Evolutionary conservation across 2,113 vertebrate genomes (phyloP).

Genomic region (Typhlomys cinereus): DNA sequence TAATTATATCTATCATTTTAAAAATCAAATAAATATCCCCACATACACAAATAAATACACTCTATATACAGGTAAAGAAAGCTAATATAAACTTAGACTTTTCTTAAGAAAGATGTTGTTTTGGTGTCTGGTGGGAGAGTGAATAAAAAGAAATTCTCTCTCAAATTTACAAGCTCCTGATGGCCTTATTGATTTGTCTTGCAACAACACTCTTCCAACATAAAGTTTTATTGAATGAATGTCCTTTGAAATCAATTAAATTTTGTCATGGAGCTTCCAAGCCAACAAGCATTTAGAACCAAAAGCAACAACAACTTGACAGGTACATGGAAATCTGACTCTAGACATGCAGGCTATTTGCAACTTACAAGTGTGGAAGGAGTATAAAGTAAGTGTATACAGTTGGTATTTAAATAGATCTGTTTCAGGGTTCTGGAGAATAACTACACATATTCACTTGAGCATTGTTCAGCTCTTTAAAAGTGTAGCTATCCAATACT

Average conservation of each 20-base stretch:
- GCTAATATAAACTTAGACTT: background rate
- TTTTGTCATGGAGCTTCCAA: background rate
- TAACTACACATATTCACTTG: slow-evolving; percentile 14
- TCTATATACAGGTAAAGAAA: background rate
- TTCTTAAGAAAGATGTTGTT: background rate
- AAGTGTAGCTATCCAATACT: background rate
- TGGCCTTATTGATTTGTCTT: slow-evolving; percentile 60
- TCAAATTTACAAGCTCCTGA: background rate
- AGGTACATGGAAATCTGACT: slow-evolving; percentile 2
- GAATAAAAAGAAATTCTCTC: slow-evolving; percentile 9
- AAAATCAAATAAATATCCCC: background rate
- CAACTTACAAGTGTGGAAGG: background rate
- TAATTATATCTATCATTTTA: background rate
- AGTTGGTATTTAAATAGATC: slow-evolving; percentile 55
- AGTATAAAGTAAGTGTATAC: background rate
- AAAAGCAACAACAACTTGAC: slow-evolving; percentile 47
- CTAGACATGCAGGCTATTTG: background rate
- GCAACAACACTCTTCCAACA: background rate
- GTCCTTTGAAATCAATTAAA: slow-evolving; percentile 70
- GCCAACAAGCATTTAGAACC: background rate
- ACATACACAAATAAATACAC: no score
- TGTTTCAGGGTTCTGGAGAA: background rate
- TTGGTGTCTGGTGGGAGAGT: background rate
- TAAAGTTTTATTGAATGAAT: slow-evolving; percentile 20
- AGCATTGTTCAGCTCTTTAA: background rate